These are phyloP conservation scores for Ictidomys tridecemlineatus DNA, from an alignment of 2,113 vertebrate genomes.

Conservation along the genomic window DNA sequence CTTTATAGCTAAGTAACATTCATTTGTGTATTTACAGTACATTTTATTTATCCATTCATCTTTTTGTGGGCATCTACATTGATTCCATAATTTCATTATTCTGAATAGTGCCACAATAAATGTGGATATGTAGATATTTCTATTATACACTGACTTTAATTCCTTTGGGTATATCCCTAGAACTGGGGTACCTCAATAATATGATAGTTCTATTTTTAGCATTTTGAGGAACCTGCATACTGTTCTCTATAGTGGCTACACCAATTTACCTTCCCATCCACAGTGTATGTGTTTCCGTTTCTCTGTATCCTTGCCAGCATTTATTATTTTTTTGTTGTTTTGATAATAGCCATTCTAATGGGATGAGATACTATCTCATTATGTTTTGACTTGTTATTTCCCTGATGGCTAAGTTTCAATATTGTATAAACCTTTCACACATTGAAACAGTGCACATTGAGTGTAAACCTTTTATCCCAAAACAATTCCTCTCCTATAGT, in stretches of 20 bases:
- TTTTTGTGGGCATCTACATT: neutral
- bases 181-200: neutral
- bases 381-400: neutral
- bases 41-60: neutral
- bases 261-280: too few species aligned
- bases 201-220: too few species aligned
- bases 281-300: neutral
- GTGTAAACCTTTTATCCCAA: neutral
- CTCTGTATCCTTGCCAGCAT: neutral
- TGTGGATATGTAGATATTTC: neutral
- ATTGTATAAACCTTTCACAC: neutral
- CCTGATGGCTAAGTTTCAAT: neutral
- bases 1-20: neutral
- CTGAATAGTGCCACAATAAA: neutral
- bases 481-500: neutral
- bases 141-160: neutral
- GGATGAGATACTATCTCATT: too few species aligned
- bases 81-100: neutral
- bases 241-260: too few species aligned
- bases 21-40: neutral
- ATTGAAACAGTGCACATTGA: too few species aligned
- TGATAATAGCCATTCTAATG: neutral
- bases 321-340: neutral
- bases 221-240: too few species aligned
- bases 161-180: neutral